A percentile compares a stretch with the other conserved stretches of the same genome.
Conservation (phyloP, 2,113 vertebrate species). For the Dromas ardeola region DNA sequence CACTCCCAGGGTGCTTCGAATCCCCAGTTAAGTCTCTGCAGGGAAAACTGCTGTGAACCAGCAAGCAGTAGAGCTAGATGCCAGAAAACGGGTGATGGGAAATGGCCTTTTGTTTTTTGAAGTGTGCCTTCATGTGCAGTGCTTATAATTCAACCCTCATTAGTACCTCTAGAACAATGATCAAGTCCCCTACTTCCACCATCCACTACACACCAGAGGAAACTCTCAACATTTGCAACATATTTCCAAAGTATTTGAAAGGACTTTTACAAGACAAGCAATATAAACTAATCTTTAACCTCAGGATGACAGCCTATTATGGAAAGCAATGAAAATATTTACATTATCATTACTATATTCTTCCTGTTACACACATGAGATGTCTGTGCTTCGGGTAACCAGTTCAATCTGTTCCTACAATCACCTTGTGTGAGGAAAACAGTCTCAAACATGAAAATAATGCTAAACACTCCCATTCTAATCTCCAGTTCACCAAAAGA, state of each 20-base stretch:
- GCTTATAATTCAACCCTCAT: background rate
- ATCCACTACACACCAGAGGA: background rate
- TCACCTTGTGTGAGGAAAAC: background rate
- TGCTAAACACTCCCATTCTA: background rate
- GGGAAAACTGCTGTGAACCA: background rate
- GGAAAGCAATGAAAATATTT: background rate
- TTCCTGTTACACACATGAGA: background rate
- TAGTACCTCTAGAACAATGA: background rate
- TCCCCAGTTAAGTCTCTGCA: background rate
- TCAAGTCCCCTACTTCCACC: background rate
- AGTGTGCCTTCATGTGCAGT: background rate
- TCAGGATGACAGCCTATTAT: background rate
- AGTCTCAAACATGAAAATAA: background rate
- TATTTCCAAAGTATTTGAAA: background rate
- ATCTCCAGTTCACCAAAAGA: background rate
- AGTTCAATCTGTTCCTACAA: background rate
- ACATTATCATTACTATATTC: constrained; percentile 2
- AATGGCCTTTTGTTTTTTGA: background rate
- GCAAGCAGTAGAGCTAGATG: background rate
- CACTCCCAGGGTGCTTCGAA: background rate
- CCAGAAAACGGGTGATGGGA: background rate
- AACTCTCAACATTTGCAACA: background rate
- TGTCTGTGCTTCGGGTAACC: background rate
- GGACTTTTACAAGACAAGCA: background rate
- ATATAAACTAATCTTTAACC: background rate